Conservation (phyloP, 2,797 vertebrate species). For the Gallinago stenura region DNA sequence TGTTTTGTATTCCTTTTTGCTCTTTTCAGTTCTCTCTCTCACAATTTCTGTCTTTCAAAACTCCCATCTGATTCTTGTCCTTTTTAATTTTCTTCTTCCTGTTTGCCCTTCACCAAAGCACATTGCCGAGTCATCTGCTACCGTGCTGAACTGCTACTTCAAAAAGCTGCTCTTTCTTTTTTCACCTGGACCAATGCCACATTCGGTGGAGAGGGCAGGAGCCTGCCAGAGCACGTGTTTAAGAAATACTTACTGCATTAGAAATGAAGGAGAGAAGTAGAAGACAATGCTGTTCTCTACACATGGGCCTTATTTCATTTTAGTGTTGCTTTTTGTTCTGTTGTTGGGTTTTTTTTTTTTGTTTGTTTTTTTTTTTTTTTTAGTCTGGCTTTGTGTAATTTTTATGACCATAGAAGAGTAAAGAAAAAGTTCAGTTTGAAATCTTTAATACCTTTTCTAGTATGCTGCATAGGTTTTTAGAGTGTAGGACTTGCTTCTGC, state of each 20-base stretch:
- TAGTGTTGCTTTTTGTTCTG: neutral
- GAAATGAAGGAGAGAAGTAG: neutral
- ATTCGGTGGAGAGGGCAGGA: neutral
- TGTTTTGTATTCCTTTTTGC: neutral
- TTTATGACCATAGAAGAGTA: neutral
- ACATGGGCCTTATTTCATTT: neutral
- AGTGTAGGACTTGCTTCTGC: neutral
- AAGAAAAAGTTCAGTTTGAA: neutral
- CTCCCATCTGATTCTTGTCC: neutral
- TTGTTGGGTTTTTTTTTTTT: no score
- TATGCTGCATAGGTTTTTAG: neutral
- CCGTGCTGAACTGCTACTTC: neutral
- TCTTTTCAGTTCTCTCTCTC: neutral
- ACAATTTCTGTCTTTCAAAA: neutral
- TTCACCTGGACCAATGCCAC: neutral
- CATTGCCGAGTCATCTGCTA: neutral
- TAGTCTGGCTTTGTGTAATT: neutral
- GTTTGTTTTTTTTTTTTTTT: neutral
- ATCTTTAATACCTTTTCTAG: neutral
- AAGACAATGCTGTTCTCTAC: neutral
- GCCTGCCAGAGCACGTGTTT: neutral
- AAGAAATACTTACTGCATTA: neutral
- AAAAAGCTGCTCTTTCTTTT: neutral
- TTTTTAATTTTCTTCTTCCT: neutral
- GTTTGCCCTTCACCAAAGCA: conserved; percentile 7